Conservation (phyloP, 2,797 vertebrate genomes). For the Macropodus opercularis region DNA sequence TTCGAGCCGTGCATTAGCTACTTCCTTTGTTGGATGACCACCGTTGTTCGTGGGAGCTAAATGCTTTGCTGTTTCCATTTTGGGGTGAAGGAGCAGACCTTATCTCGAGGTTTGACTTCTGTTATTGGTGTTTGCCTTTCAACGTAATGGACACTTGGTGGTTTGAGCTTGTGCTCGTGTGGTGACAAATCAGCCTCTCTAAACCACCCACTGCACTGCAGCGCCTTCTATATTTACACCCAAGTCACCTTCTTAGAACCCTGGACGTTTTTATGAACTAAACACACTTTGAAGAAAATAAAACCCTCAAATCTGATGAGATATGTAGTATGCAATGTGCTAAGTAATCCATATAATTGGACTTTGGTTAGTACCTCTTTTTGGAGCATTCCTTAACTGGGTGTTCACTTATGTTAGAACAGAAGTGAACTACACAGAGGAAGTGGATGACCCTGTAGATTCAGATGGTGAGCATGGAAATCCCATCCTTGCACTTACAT, state of each 20-base stretch:
- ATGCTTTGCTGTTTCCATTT: neutral
- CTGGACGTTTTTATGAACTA: too few relatives aligned
- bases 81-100: neutral
- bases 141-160: neutral
- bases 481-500: neutral
- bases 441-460: conserved; percentile 96
- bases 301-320: too few relatives aligned
- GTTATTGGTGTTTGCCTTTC: too few relatives aligned
- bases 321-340: too few relatives aligned
- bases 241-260: conserved; percentile 1
- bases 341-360: neutral
- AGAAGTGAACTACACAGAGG: conserved; percentile 98
- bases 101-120: neutral
- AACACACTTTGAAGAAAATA: too few relatives aligned
- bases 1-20: neutral
- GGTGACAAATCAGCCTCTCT: neutral
- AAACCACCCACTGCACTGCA: neutral
- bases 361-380: neutral
- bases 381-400: conserved; percentile 78
- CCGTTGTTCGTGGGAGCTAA: neutral
- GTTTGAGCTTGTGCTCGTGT: neutral
- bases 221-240: neutral
- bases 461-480: conserved; percentile 90
- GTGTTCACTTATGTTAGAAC: conserved; percentile 94
- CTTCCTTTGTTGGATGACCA: neutral